A percentile compares a stretch with the other conserved stretches of the same genome.
phyloP scores from a whole-genome alignment of 1,140 invertebrate species.

The Zaprionus camerounensis region DNA sequence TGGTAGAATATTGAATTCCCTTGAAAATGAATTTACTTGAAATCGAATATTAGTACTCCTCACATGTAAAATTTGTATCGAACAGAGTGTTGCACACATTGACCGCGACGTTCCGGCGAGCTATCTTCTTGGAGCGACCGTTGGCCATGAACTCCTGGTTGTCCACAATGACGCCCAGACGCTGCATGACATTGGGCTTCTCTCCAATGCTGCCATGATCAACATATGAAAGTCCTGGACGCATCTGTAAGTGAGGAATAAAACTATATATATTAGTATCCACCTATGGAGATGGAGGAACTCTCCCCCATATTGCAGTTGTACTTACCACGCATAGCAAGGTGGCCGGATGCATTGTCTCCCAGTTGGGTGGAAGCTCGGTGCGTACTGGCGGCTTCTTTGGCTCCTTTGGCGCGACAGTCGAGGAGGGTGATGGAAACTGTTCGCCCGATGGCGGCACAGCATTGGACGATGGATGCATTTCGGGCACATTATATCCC shows the following conservation, averaged over 20 bases:
- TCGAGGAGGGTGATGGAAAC: slow-evolving; percentile 27
- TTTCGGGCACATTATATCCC: slow-evolving; percentile 87
- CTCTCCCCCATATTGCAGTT: neutral
- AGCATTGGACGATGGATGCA: slow-evolving; percentile 58
- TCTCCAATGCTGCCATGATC: slow-evolving; percentile 87
- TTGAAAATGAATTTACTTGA: neutral
- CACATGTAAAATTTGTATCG: slow-evolving; percentile 70
- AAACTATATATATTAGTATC: neutral
- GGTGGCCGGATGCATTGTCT: slow-evolving; percentile 89
- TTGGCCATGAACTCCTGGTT: slow-evolving; percentile 85
- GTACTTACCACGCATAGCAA: slow-evolving; percentile 86
- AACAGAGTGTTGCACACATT: slow-evolving; percentile 85
- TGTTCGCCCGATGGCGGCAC: slow-evolving; percentile 63
- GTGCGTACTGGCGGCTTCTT: slow-evolving; percentile 84
- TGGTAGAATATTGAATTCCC: neutral
- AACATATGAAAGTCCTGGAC: slow-evolving; percentile 87
- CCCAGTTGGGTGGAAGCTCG: slow-evolving; percentile 86
- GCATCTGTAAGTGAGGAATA: slow-evolving; percentile 85
- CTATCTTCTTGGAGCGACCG: slow-evolving; percentile 86
- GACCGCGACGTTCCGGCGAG: slow-evolving; percentile 85
- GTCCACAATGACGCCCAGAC: slow-evolving; percentile 85
- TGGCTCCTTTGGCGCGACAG: slow-evolving; percentile 63
- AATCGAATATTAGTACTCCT: slow-evolving; percentile 28
- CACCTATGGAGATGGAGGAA: neutral
- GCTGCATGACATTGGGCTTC: slow-evolving; percentile 86